phyloP scores from a whole-genome alignment of 2,113 vertebrate species.

The Pangasianodon gigas region DNA sequence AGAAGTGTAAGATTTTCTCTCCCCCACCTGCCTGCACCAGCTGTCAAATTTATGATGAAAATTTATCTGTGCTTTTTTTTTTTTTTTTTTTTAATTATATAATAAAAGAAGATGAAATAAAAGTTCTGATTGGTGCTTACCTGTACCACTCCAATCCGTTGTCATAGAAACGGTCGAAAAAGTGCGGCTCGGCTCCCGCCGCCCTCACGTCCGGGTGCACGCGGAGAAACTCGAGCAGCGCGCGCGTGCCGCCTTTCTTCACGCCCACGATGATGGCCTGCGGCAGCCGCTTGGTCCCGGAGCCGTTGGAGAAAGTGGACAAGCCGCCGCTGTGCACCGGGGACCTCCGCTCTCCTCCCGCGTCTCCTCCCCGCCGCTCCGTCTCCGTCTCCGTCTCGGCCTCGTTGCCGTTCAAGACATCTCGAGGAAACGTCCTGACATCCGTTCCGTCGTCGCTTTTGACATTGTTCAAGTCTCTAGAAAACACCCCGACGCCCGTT shows the following conservation, averaged over 20 bases:
- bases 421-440: slow-evolving; percentile 68
- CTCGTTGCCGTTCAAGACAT: slow-evolving; percentile 69
- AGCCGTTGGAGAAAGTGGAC: slow-evolving; percentile 89
- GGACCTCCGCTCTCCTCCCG: slow-evolving; percentile 65
- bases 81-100: no score
- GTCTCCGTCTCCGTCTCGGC: slow-evolving; percentile 52
- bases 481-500: slow-evolving; percentile 62
- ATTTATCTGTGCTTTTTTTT: no score
- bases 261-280: slow-evolving; percentile 93
- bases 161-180: slow-evolving; percentile 88
- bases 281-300: slow-evolving; percentile 88
- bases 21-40: background rate
- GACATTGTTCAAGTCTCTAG: slow-evolving; percentile 30
- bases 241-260: slow-evolving; percentile 91
- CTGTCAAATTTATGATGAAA: background rate
- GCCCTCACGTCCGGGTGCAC: slow-evolving; percentile 88
- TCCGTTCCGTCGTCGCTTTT: background rate
- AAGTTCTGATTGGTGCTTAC: slow-evolving; percentile 59
- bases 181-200: slow-evolving; percentile 88
- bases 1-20: background rate
- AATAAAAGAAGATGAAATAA: background rate
- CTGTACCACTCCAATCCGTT: slow-evolving; percentile 90
- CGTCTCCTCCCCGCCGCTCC: slow-evolving; percentile 65
- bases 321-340: slow-evolving; percentile 76
- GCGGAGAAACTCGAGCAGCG: slow-evolving; percentile 87